Conservation (phyloP, 2,113 vertebrate species). For the Syrrhaptes paradoxus region DNA sequence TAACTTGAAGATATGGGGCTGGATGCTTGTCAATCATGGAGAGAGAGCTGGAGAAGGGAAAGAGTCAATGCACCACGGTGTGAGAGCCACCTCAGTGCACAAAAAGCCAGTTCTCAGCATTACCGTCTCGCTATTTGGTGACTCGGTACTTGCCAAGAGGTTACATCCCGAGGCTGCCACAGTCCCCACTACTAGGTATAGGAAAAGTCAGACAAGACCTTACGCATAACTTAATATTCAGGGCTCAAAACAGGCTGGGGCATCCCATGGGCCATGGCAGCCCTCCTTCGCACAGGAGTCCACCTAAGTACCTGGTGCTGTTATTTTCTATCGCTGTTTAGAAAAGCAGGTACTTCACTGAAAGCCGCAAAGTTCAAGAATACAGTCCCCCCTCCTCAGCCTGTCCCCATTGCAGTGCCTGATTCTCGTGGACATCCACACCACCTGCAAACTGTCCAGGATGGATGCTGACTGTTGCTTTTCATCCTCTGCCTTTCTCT, state of each 20-base stretch:
- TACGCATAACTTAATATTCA: not conserved
- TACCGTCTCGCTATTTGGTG: not conserved
- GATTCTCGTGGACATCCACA: not conserved
- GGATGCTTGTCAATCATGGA: not conserved
- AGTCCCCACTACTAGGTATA: not conserved
- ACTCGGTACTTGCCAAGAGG: not conserved
- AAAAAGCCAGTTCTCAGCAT: not conserved
- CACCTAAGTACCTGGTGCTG: not conserved
- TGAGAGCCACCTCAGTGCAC: not conserved
- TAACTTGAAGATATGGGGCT: rapidly evolving
- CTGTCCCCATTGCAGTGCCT: rapidly evolving
- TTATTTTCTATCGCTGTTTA: not conserved
- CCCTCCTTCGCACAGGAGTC: not conserved
- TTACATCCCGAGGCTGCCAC: not conserved
- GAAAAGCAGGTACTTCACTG: not conserved
- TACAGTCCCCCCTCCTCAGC: not conserved
- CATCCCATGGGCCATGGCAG: not conserved
- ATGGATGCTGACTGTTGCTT: not conserved
- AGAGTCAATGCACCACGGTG: rapidly evolving
- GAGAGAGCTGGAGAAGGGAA: not conserved
- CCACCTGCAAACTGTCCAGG: not conserved
- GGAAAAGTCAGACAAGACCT: not conserved
- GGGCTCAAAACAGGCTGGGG: not conserved
- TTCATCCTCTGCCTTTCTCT: not conserved
- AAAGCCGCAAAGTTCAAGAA: not conserved